A percentile compares a stretch with the other conserved stretches of the same genome.
Evolutionary conservation across 2,797 vertebrate genomes (phyloP).

Genomic region (Aeoliscus strigatus): DNA sequence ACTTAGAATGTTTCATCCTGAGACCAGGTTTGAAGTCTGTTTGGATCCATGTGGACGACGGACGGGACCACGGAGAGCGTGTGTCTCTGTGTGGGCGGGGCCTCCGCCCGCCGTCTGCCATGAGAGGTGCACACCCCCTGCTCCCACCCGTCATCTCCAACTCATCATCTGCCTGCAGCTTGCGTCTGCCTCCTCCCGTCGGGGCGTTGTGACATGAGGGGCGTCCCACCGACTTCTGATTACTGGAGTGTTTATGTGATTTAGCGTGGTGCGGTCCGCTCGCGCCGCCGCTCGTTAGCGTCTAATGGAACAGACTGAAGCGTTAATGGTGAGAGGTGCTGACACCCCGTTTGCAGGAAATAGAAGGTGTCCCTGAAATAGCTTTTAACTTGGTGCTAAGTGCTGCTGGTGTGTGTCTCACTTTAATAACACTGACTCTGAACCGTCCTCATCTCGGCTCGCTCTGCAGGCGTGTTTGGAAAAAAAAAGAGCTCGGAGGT

Average conservation of each 20-base stretch:
- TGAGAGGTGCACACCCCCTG: not conserved
- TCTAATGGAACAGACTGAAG: slow-evolving; percentile 50
- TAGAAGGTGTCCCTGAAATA: slow-evolving; percentile 58
- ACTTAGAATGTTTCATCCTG: too few relatives aligned
- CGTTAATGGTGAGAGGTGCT: slow-evolving; percentile 48
- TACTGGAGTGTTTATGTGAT: slow-evolving; percentile 38
- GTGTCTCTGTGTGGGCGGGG: too few relatives aligned
- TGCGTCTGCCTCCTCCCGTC: slow-evolving; percentile 13
- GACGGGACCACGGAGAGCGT: too few relatives aligned
- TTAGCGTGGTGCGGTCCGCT: slow-evolving; percentile 15
- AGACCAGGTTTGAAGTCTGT: too few relatives aligned
- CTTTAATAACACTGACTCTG: slow-evolving; percentile 25
- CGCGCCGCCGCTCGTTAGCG: slow-evolving; percentile 38
- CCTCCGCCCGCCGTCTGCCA: too few relatives aligned
- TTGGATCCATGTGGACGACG: too few relatives aligned
- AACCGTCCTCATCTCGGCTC: slow-evolving; percentile 16
- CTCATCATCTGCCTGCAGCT: too few relatives aligned
- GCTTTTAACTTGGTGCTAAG: slow-evolving; percentile 58
- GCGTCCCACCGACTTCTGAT: slow-evolving; percentile 40
- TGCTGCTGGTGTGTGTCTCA: slow-evolving; percentile 21
- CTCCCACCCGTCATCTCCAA: too few relatives aligned
- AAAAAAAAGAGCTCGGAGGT: slow-evolving; percentile 12
- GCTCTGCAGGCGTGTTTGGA: slow-evolving; percentile 1
- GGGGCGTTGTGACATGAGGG: slow-evolving; percentile 18
- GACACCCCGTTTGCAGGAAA: slow-evolving; percentile 57